Base-by-base conservation (phyloP, 2,797 vertebrate species). In the Microctenopoma lineatum region DNA sequence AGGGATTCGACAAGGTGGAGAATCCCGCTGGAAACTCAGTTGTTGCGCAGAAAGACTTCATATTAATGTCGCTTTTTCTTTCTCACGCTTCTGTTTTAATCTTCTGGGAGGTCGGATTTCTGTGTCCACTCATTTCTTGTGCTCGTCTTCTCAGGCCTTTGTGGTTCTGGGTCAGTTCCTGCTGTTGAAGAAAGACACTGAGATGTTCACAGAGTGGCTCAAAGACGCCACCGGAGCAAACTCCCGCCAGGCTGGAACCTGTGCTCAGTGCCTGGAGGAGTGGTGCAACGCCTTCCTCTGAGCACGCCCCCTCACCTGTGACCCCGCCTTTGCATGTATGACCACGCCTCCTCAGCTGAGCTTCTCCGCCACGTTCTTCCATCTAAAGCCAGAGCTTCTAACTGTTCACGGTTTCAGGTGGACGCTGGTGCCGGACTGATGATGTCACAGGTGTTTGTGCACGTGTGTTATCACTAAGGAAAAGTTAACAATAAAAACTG, bases 211-310 rank as follows among this genome's bases (percentile, higher is more conserved):
- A 0, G 89, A 94, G 29, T 93, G 94, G 92, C 77, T 93, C 16
- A 93, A 87, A 56, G 89, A 94, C n/a, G 48, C 73, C 29, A 86
- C 70, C 3, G 89, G 88, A 0, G 91, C 91, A 0, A 93, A 89
- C 72, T 36, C 78, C 0, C 84, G 56, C 2, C 89, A 93, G 69
- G 92, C 93, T 0, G 54, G 58, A 0, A 65, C 80, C 25, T 94
- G 92, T n/a, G 48, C 80, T 6, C 85, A 87, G 72, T 92, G 89
- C 72, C 84, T 94, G 56, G 80, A 60, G 58, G 93, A 93, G 47
- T 94, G 92, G 92, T 93, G 92, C 1, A 75, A 90, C 2, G 65
- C 90, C 44, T 93, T 93, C 82, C 91, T 93, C 47, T 94, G 72
- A 92, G 56, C 6, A 63, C 3, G 53, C 27, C 4, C 5, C 6